Base-by-base conservation (phyloP, 2,113 vertebrate species). In the Mormyrus lacerda region DNA sequence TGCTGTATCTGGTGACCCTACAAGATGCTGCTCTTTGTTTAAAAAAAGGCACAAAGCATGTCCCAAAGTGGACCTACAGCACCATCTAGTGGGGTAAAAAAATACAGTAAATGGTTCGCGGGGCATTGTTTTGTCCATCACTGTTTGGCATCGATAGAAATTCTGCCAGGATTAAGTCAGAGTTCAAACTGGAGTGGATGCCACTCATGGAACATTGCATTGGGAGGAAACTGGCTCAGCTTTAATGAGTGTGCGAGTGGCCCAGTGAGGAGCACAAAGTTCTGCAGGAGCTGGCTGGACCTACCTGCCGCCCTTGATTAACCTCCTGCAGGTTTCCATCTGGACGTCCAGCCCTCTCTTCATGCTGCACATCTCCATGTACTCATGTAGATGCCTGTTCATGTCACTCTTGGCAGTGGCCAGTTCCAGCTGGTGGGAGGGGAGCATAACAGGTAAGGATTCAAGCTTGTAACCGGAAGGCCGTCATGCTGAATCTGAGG, bases 351-450 rank as follows among this genome's bases (percentile, higher is more conserved):
- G 96, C 61, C 97, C 97, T 82, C 97, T 91, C 87, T 98, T 98
- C 97, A 98, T 98, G 91, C 97, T 97, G 90, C 97, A 98, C 97
- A 98, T 98, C 90, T 98, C 97, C 97, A 98, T 98, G 92, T 98
- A 98, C 89, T 98, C 97, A 1, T 98, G 97, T 4, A 98, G 96
- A 89, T 98, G 97, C 0, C 97, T 92, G 89, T 97, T 98, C 97
- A 98, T 98, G 95, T 98, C 97, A 0, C 96, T 98, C 95, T 98
- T 98, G 27, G 97, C 97, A 0, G 96, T 98, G 87, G 97, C 97
- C 93, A 98, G 55, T 39, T 98, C 97, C 96, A 97, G 94, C 97
- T 98, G 90, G 0, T n/a, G 44, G 55, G 10, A 42, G 35, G 13
- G 15, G 9, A 31, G 61, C 27, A 19, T 11, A 19, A 19, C 17